phyloP scores from a whole-genome alignment of 2,888 invertebrate genomes.

The Torymus tubicola region DNA sequence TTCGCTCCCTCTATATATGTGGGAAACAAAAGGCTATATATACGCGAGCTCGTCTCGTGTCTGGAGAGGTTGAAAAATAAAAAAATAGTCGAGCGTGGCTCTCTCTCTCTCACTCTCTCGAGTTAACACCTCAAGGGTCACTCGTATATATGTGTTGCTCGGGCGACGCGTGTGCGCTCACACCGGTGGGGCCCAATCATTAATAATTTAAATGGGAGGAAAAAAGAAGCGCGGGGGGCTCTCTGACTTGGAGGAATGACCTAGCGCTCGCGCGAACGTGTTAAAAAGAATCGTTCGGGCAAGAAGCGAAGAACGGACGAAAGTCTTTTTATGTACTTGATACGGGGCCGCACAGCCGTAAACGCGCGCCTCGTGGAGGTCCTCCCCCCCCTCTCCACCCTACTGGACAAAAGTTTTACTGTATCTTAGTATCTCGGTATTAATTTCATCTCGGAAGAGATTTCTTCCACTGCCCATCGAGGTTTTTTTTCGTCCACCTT shows the following conservation, averaged over 20 bases:
- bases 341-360: constrained; percentile 1
- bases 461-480: background rate
- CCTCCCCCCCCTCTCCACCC: no score
- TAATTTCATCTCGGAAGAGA: constrained; percentile 54
- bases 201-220: constrained; percentile 54
- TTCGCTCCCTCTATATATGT: background rate
- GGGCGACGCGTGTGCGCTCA: constrained; percentile 8
- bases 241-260: constrained; percentile 50
- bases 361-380: constrained; percentile 29
- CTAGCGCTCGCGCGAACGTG: constrained; percentile 38
- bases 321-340: constrained; percentile 54
- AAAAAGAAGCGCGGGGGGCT: constrained; percentile 20
- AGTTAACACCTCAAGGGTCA: constrained; percentile 51
- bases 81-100: constrained; percentile 36
- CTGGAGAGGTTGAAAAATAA: constrained; percentile 7
- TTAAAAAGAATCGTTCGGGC: constrained; percentile 39
- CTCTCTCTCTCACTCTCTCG: constrained; percentile 23
- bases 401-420: constrained; percentile 53
- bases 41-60: background rate
- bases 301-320: background rate
- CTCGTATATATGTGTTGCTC: background rate
- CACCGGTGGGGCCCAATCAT: constrained; percentile 43
- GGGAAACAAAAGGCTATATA: constrained; percentile 46
- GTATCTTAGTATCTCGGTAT: constrained; percentile 54
- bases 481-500: background rate